Evolutionary conservation across 2,113 vertebrate genomes (phyloP), one percentile per base, ranked within the genome.

Genomic region (Tretioscincus oriximinensis): DNA sequence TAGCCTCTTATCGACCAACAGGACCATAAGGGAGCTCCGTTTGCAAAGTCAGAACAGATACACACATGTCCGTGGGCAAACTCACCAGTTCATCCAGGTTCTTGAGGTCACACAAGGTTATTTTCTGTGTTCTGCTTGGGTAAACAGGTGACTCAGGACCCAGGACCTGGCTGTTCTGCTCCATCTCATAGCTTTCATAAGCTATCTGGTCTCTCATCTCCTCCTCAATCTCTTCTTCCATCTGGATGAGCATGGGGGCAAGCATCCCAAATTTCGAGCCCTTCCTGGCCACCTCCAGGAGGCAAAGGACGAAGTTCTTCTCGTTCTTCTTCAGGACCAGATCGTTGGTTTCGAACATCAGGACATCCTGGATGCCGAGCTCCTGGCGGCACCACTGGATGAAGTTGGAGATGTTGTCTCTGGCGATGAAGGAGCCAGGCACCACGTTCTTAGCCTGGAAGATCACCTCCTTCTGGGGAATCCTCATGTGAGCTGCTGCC

Each of bases 261-360:
- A 98, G 82, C 97, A 99, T 97, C 81, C 98, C 98, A 0, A 99
- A 97, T 85, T 97, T 97, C 88, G 98, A 94, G 6, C 97, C 98
- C 0, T 97, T 94, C 20, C 98, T 93, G 2, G 98, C 98, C 90
- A 99, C 98, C 93, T 99, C 98, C 47, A 99, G 88, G 73, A 99
- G 92, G 73, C 98, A 99, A 14, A 99, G 95, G 11, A 99, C 95
- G 9, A 99, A 96, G 67, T 99, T 99, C 92, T 99, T 99, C 95
- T 99, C 98, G 2, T 99, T 99, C 93, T 96, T 97, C 49, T 92
- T 95, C 86, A 98, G 96, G 89, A 99, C 98, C 94, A 99, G 54
- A 95, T 99, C 98, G 12, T 99, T 98, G 8, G 98, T 99, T 93
- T 99, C 98, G 0, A 99, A 99, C 98, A 99, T 99, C 81, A 99